Evolutionary conservation across 2,797 vertebrate species (phyloP), one percentile per base, ranked within the genome.

Genomic region (Merluccius polli): DNA sequence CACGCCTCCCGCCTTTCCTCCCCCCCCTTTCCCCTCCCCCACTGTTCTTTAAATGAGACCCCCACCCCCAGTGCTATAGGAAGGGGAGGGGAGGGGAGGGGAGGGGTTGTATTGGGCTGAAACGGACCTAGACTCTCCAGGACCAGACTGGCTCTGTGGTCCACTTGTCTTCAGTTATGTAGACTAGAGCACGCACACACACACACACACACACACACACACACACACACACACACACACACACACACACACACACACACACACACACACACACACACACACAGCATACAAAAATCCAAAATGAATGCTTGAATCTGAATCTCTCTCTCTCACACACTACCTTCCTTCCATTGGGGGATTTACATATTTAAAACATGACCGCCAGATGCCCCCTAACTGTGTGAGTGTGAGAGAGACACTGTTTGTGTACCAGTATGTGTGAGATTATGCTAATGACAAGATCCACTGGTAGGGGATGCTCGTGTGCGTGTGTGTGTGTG

Each of bases 351-450:
- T 65, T 65, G 59, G 59, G 78, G 32, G 13, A 87, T 90, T 90
- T 89, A 85, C 91, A 90, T 90, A 87, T 86, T 82, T 85, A 89
- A 86, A 83, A 77, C 78, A 18, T 83, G 63, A 30, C 80, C 73
- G 79, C 70, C 80, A 83, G 86, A 87, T 71, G 84, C 82, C 82
- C 77, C 77, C 82, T 76, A 79, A 81, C 7, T 65, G 73, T 75
- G 33, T 74, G 73, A 16, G 73, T 74, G 73, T 27, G 24, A 27
- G 59, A 27, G 24, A 65, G 59, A 65, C 27, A 65, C 59, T 11
- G 59, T 65, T 65, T 65, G 59, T 65, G 59, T 65, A 65, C 59
- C 59, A 65, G 59, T 27, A 65, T n/a, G 24, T 27, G 59, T 65
- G 59, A 65, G 59, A 65, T 65, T 65, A 65, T 27, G 59, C 59